Percentiles rank a stretch among this genome's conserved stretches.
phyloP scores from a whole-genome alignment of 2,113 vertebrate genomes.

The Myxocyprinus asiaticus region DNA sequence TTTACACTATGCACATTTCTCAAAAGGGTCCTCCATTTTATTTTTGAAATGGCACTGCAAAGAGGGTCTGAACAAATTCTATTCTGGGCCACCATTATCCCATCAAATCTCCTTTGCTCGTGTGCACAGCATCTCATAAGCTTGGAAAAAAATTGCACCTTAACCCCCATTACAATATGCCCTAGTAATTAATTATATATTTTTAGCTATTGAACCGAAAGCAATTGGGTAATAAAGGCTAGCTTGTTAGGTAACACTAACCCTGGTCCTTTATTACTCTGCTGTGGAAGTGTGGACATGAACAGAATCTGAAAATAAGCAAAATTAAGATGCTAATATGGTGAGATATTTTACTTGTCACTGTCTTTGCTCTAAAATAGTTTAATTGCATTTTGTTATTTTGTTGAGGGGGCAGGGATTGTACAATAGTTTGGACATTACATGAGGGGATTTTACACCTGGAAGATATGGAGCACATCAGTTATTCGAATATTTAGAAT shows the following conservation, averaged over 20 bases:
- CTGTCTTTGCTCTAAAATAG: conserved; percentile 27
- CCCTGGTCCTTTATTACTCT: conserved; percentile 69
- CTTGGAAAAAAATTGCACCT: conserved; percentile 71
- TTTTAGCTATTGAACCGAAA: conserved; percentile 76
- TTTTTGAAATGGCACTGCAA: conserved; percentile 54
- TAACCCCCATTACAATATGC: conserved; percentile 74
- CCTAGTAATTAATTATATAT: conserved; percentile 80
- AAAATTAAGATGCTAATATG: conserved; percentile 69
- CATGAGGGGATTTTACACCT: too few relatives aligned
- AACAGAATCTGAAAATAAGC: conserved; percentile 68
- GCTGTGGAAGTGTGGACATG: conserved; percentile 71
- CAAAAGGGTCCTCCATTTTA: conserved; percentile 48
- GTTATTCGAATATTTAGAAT: too few relatives aligned
- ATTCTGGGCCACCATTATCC: conserved; percentile 70
- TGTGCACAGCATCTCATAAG: conserved; percentile 71
- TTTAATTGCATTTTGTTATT: not conserved
- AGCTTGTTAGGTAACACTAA: conserved; percentile 73
- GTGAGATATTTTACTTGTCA: conserved; percentile 63
- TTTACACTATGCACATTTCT: too few relatives aligned
- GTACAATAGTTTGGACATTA: too few relatives aligned
- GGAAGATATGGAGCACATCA: too few relatives aligned
- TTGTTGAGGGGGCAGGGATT: too few relatives aligned
- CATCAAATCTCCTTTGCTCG: conserved; percentile 68
- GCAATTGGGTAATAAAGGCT: conserved; percentile 77
- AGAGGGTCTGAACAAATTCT: conserved; percentile 62